Conservation (phyloP, 35 echinoderm and acorn worm genomes). For the Holothuria glaberrima region DNA sequence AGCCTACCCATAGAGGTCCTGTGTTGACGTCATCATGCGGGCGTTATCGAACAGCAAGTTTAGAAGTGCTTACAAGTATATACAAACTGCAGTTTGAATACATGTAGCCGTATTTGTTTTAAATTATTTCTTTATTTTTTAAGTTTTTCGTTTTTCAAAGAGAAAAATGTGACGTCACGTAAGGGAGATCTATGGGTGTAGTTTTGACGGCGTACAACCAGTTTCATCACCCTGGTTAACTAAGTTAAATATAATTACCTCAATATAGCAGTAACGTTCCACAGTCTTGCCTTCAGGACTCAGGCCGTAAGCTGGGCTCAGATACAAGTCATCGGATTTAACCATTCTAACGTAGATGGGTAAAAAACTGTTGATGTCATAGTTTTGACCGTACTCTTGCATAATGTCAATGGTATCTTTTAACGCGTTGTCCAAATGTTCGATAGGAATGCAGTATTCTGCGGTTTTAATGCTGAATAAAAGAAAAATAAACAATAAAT, state of each 20-base stretch:
- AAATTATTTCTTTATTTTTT: too few species aligned
- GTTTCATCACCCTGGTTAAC: background rate
- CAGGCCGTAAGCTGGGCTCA: constrained; percentile 81
- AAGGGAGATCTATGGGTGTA: background rate
- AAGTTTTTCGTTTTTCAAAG: background rate
- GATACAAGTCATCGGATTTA: constrained; percentile 86
- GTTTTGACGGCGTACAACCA: background rate
- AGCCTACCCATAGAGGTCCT: too few species aligned
- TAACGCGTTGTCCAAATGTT: constrained; percentile 75
- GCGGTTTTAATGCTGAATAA: constrained; percentile 86
- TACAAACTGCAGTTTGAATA: too few species aligned
- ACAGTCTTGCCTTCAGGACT: constrained; percentile 69
- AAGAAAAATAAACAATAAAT: background rate
- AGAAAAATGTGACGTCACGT: background rate
- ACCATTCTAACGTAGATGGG: constrained; percentile 92
- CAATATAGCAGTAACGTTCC: constrained; percentile 87
- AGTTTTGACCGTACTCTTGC: constrained; percentile 82
- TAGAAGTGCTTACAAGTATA: too few species aligned
- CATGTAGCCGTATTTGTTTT: too few species aligned
- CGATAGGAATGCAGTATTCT: constrained; percentile 85
- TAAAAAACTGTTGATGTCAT: constrained; percentile 82
- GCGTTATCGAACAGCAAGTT: too few species aligned
- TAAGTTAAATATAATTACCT: constrained; percentile 57
- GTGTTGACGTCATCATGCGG: too few species aligned
- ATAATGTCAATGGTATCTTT: constrained; percentile 76